Evolutionary conservation across 2,113 vertebrate genomes (phyloP), one percentile per base, ranked within the genome.

Genomic region (Lamprotornis superbus): DNA sequence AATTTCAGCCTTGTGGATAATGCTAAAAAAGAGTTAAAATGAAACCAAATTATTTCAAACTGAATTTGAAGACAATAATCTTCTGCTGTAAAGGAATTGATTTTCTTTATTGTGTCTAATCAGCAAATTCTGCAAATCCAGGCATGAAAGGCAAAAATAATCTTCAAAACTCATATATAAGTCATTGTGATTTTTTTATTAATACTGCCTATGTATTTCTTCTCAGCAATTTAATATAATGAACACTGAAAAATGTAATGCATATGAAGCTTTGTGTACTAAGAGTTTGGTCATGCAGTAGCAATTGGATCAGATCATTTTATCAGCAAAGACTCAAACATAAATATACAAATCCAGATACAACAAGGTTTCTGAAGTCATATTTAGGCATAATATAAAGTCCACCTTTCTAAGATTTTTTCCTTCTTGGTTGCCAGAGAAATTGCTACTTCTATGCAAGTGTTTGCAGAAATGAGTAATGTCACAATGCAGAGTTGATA

Each of bases 191-290:
- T 82, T 50, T 63, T 63, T 88, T 79, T 83, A n/a, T 63, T 88
- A 70, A 85, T 65, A 30, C 11, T 78, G 24, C 9, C n/a, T 82
- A 30, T 15, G 1, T 53, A 40, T 70, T 85, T 92, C 7, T 74
- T 71, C 37, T 61, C 56, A 85, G 22, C 2, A 70, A 59, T 68
- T 79, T 67, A 30, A 23, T n/a, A 46, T n/a, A 71, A 59, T 50
- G 25, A 88, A 53, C 11, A 53, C 13, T 61, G 31, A 17, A 76
- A 88, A 40, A 11, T 53, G 40, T n/a, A 57, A 42, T n/a, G 11
- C 5, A 35, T 0, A 0, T 33, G n/a, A 15, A 83, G 1, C 23
- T 46, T 39, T 27, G 2, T 3, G 1, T 39, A 15, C 19, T 73
- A 56, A 64, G 30, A 3, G 5, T 69, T 83, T 73, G 28, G 61